A percentile compares a stretch with the other conserved stretches of the same genome.
Evolutionary conservation across 2,888 invertebrate genomes (phyloP).

Genomic region (Drosophila rellima): DNA sequence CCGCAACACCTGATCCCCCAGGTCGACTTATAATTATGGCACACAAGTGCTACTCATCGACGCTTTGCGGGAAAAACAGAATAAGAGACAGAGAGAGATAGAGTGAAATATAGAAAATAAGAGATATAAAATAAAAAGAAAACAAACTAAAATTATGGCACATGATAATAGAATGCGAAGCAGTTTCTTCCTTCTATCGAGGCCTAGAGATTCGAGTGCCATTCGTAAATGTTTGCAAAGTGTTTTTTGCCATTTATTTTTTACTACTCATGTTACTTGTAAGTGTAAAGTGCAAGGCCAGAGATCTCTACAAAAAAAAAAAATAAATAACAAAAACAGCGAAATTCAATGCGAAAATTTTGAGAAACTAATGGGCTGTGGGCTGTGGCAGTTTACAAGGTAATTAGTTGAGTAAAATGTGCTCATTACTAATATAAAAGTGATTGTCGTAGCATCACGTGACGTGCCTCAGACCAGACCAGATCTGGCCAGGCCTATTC

Average conservation of each 20-base stretch:
- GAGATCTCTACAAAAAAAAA: slow-evolving; percentile 9
- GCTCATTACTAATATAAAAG: slow-evolving; percentile 26
- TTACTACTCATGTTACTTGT: slow-evolving; percentile 24
- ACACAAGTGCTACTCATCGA: slow-evolving; percentile 67
- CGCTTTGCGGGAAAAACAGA: slow-evolving; percentile 50
- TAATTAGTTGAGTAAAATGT: slow-evolving; percentile 35
- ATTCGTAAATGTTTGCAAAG: slow-evolving; percentile 32
- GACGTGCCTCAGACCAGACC: slow-evolving; percentile 27
- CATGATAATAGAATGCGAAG: slow-evolving; percentile 56
- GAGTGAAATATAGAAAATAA: slow-evolving; percentile 10
- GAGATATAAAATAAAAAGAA: slow-evolving; percentile 18
- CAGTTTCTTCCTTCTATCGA: slow-evolving; percentile 10
- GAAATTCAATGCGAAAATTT: slow-evolving; percentile 38
- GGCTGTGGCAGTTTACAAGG: slow-evolving; percentile 34
- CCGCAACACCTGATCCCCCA: slow-evolving; percentile 35
- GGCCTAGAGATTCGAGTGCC: slow-evolving; percentile 38
- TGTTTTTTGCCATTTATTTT: slow-evolving; percentile 7
- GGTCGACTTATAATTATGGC: slow-evolving; percentile 71
- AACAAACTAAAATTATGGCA: slow-evolving; percentile 41
- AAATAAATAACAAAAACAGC: neutral
- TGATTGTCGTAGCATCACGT: slow-evolving; percentile 58
- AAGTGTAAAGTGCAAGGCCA: slow-evolving; percentile 61
- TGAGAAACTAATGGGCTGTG: slow-evolving; percentile 38
- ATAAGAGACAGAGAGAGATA: slow-evolving; percentile 11
- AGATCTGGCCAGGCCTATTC: slow-evolving; percentile 7